Evolutionary conservation across 1,140 invertebrate genomes (phyloP), one percentile per base, ranked within the genome.

Genomic region (Orchestia grillus): DNA sequence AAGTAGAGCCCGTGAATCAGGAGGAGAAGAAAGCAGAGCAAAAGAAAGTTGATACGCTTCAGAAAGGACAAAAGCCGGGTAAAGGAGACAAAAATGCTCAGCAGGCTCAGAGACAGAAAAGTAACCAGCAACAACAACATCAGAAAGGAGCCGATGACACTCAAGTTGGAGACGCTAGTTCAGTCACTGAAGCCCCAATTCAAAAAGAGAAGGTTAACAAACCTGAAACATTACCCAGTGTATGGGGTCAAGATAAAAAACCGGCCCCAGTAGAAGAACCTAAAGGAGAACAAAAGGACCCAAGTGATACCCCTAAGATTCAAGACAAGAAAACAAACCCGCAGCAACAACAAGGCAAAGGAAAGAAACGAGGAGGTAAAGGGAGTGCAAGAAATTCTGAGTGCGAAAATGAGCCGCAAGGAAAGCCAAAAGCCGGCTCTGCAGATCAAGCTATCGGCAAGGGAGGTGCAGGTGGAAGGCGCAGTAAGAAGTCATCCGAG

Each of bases 271-370:
- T 45, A 19, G 88, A 91, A 95, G 44, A 45, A 47, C 44, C 44
- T 47, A 53, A 95, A 95, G 95, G 42, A 43, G 44, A 42, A 40
- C 36, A 62, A 41, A 96, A 96, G 44, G 62, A 77, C 8, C 40
- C 44, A 87, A 45, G 28, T 41, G 53, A 44, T 15, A 45, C 77
- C n/a, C 16, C 87, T 11, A 87, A 96, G 87, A 87, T 42, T 40
- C 41, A 90, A 57, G 87, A 91, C 44, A 43, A 90, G 41, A 44
- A 44, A 28, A 8, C 23, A 87, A 62, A 96, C 45, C 42, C n/a
- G 41, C 45, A 41, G 95, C 44, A 96, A 62, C 95, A 96, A 96
- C 62, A 96, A 57, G 53, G 87, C 11, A 44, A 96, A 87, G 95
- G 87, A 6, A 87, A 43, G 57, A 53, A 62, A 62, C 45, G 47